A percentile compares a stretch with the other conserved stretches of the same genome.
These are phyloP conservation scores for Sycophila texana DNA, from an alignment of 2,888 invertebrate genomes.

Conservation along the genomic window DNA sequence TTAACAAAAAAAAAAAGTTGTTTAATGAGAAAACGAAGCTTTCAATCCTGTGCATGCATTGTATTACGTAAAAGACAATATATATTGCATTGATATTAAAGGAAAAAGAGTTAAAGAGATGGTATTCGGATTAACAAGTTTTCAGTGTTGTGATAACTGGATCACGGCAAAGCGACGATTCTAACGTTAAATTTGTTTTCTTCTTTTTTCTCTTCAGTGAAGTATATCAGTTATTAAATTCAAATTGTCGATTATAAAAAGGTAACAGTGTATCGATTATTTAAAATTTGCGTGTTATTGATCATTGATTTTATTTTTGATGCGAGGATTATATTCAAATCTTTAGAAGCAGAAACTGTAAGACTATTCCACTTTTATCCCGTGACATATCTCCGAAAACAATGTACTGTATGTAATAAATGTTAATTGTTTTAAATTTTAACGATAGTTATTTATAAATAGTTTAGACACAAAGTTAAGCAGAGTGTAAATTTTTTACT, in stretches of 20 bases:
- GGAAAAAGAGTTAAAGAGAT: conserved; percentile 29
- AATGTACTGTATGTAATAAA: background rate
- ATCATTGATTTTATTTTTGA: too few relatives aligned
- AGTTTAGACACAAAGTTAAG: background rate
- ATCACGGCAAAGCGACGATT: conserved; percentile 10
- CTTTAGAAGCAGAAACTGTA: background rate
- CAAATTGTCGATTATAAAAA: conserved; percentile 19
- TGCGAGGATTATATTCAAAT: background rate
- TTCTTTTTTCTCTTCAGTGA: background rate
- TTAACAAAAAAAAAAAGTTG: conserved; percentile 49
- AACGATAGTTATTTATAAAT: conserved; percentile 7
- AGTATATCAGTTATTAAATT: conserved; percentile 11
- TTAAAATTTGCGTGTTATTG: background rate
- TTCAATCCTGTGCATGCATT: conserved; percentile 65
- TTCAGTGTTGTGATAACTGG: background rate
- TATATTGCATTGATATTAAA: conserved; percentile 58
- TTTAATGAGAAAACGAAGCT: conserved; percentile 54
- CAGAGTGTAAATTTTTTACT: conserved; percentile 4
- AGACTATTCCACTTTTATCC: background rate
- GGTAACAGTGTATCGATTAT: background rate
- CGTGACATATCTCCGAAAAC: too few relatives aligned
- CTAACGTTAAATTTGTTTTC: background rate
- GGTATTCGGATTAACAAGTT: conserved; percentile 52
- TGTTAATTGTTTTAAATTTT: conserved; percentile 8
- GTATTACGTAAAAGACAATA: conserved; percentile 68